These are phyloP conservation scores for Tortrix viridana DNA, from an alignment of 2,888 invertebrate species.

Conservation along the genomic window DNA sequence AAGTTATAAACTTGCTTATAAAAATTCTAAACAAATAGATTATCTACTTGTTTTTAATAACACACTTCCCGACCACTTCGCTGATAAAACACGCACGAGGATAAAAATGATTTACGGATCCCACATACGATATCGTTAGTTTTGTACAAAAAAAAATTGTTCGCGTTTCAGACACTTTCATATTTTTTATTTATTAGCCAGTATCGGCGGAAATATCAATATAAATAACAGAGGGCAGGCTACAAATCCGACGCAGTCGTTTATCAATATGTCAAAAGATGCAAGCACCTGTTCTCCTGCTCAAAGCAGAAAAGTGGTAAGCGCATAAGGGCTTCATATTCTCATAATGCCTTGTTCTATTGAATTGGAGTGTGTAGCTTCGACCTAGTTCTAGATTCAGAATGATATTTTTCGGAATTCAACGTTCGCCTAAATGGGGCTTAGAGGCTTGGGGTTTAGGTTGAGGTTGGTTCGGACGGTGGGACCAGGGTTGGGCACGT, in stretches of 20 bases:
- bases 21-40: no score
- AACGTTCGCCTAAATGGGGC: neutral
- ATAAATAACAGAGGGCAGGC: slow-evolving; percentile 24
- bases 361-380: slow-evolving; percentile 1
- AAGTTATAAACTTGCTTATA: no score
- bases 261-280: slow-evolving; percentile 35
- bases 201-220: slow-evolving; percentile 26
- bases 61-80: neutral
- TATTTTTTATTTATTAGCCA: slow-evolving; percentile 30
- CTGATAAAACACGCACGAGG: neutral
- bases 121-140: slow-evolving; percentile 6
- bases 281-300: slow-evolving; percentile 13
- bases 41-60: no score
- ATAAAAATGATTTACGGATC: slow-evolving; percentile 24
- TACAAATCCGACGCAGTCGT: slow-evolving; percentile 24
- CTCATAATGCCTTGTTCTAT: no score
- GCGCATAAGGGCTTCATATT: no score
- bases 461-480: slow-evolving; percentile 3
- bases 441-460: neutral
- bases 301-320: no score
- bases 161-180: slow-evolving; percentile 51
- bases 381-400: slow-evolving; percentile 34
- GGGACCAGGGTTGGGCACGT: slow-evolving; percentile 11
- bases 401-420: slow-evolving; percentile 16
- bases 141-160: slow-evolving; percentile 20